phyloP scores from a whole-genome alignment of 2,113 vertebrate genomes.

The Cervus canadensis region DNA sequence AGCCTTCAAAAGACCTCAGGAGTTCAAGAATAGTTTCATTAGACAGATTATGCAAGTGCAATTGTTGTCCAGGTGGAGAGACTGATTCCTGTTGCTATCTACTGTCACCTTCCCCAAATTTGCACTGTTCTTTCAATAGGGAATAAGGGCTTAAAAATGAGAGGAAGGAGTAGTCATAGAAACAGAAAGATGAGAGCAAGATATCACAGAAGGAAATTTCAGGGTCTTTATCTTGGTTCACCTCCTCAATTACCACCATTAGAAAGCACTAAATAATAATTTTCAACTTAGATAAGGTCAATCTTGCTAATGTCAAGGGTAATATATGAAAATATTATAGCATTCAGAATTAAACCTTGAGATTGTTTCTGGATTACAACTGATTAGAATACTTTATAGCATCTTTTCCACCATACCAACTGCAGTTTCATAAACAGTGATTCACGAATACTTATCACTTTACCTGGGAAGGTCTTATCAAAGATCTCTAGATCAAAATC shows the following conservation, averaged over 20 bases:
- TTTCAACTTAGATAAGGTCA: background rate
- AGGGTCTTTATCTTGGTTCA: background rate
- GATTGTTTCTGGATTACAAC: background rate
- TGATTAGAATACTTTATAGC: background rate
- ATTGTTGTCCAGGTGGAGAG: background rate
- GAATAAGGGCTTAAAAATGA: background rate
- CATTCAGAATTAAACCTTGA: background rate
- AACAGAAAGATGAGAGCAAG: background rate
- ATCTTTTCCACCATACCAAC: background rate
- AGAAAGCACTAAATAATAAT: conserved; percentile 9
- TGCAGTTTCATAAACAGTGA: background rate
- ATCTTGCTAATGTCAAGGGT: background rate
- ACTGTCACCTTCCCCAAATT: background rate
- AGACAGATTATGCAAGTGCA: background rate
- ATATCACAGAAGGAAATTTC: background rate
- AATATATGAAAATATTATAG: background rate
- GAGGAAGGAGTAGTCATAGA: background rate
- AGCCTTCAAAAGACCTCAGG: background rate
- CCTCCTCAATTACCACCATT: background rate
- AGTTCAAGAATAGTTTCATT: background rate
- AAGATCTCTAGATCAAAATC: conserved; percentile 5
- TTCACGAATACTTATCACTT: background rate
- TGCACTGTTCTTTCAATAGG: background rate
- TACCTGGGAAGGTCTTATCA: background rate
- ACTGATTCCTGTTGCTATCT: background rate